Evolutionary conservation across 2,113 vertebrate species (phyloP).

Genomic region (Cromileptes altivelis): DNA sequence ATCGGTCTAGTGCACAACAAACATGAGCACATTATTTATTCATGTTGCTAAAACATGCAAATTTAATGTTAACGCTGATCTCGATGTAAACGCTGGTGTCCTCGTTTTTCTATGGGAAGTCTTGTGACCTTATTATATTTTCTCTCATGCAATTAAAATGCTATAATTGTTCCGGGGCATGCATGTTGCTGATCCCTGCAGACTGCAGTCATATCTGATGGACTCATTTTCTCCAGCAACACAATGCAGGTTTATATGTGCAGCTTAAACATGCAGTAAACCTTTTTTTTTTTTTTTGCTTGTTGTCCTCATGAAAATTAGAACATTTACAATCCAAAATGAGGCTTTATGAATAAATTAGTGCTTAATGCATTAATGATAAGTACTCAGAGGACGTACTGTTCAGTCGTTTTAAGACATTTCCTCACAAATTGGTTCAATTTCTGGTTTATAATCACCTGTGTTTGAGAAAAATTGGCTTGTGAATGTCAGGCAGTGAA

Average conservation of each 20-base stretch:
- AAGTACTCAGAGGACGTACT: not conserved
- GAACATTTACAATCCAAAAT: constrained; percentile 28
- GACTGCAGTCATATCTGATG: not conserved
- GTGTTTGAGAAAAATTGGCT: not conserved
- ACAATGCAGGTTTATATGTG: not conserved
- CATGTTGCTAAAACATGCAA: not conserved
- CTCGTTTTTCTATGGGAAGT: not conserved
- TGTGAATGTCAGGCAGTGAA: constrained; percentile 24
- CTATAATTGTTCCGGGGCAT: not conserved
- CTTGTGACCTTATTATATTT: constrained; percentile 4
- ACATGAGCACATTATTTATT: constrained; percentile 30
- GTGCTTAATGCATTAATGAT: not conserved
- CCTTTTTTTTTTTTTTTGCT: not conserved
- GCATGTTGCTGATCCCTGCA: not conserved
- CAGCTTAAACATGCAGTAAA: not conserved
- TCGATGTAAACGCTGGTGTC: not conserved
- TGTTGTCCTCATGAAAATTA: not conserved
- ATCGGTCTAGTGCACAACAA: not conserved
- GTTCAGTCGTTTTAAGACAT: constrained; percentile 2
- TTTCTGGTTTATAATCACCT: constrained; percentile 36
- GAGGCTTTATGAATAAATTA: constrained; percentile 32
- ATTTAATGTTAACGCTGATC: constrained; percentile 6
- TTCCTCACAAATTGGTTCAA: constrained; percentile 6
- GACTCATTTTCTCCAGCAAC: not conserved
- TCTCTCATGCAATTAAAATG: constrained; percentile 6